These are phyloP conservation scores for Seladonia tumulorum DNA, from an alignment of 2,888 invertebrate genomes.

Conservation along the genomic window DNA sequence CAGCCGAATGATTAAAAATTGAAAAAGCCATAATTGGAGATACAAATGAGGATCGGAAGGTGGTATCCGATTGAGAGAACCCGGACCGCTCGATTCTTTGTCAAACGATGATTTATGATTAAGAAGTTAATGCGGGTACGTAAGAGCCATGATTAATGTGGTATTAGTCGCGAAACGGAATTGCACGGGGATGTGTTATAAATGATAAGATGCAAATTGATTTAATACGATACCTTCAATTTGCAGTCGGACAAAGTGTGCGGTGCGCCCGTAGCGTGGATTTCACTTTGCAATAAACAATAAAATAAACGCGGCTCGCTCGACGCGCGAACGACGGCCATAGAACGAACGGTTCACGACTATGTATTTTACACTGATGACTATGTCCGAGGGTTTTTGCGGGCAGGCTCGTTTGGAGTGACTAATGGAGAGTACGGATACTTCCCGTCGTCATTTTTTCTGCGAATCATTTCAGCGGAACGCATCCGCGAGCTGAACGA, in stretches of 20 bases:
- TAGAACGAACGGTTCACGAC: slow-evolving; percentile 28
- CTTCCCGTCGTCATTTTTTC: slow-evolving; percentile 47
- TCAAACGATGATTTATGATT: slow-evolving; percentile 11
- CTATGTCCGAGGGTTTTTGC: slow-evolving; percentile 46
- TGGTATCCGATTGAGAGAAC: neutral
- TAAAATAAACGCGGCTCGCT: slow-evolving; percentile 12
- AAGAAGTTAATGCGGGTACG: neutral
- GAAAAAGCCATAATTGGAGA: neutral
- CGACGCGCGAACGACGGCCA: slow-evolving; percentile 14
- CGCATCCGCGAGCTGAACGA: slow-evolving; percentile 11
- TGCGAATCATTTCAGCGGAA: slow-evolving; percentile 21
- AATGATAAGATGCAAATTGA: slow-evolving; percentile 16
- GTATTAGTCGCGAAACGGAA: neutral
- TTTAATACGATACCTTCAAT: slow-evolving; percentile 10
- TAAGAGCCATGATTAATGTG: neutral
- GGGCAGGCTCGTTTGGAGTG: slow-evolving; percentile 30
- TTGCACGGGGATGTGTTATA: neutral
- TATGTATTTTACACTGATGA: slow-evolving; percentile 40
- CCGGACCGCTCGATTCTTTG: slow-evolving; percentile 1
- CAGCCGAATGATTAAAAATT: neutral
- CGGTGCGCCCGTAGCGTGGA: neutral
- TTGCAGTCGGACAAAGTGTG: slow-evolving; percentile 14
- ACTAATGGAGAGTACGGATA: slow-evolving; percentile 46
- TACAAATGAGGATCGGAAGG: neutral
- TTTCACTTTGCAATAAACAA: slow-evolving; percentile 6